A percentile compares a stretch with the other conserved stretches of the same genome.
Conservation (phyloP, 2,888 invertebrate genomes). For the Lasioglossum figueresi region DNA sequence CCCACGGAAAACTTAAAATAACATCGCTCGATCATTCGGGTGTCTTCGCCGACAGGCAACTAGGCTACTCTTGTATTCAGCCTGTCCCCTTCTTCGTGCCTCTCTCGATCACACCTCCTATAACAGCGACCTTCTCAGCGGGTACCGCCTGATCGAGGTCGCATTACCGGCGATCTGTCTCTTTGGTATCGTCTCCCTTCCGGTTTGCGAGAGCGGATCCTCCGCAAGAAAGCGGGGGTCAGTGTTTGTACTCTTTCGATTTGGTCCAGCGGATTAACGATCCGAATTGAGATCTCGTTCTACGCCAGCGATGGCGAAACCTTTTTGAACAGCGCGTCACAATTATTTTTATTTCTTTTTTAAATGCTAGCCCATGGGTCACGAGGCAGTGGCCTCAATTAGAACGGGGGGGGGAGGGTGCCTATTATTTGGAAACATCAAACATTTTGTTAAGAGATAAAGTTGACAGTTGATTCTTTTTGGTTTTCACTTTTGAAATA, state of each 20-base stretch:
- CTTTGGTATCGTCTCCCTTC: slow-evolving; percentile 43
- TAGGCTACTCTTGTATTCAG: slow-evolving; percentile 78
- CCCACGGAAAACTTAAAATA: slow-evolving; percentile 84
- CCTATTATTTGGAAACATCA: too few relatives aligned
- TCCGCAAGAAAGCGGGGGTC: neutral
- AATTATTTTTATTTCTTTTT: too few relatives aligned
- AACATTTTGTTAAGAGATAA: too few relatives aligned
- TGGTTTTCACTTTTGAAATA: too few relatives aligned
- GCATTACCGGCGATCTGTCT: slow-evolving; percentile 54
- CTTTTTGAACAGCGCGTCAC: too few relatives aligned
- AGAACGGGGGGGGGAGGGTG: too few relatives aligned
- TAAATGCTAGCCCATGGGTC: too few relatives aligned
- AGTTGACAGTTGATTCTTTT: too few relatives aligned
- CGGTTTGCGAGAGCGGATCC: neutral
- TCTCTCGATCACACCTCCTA: slow-evolving; percentile 8
- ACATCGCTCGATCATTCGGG: slow-evolving; percentile 82
- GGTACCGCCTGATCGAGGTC: slow-evolving; percentile 53
- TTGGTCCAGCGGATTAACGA: neutral
- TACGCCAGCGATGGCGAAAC: too few relatives aligned
- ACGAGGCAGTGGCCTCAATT: too few relatives aligned
- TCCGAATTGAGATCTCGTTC: neutral
- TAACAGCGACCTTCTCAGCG: slow-evolving; percentile 48
- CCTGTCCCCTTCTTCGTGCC: slow-evolving; percentile 38
- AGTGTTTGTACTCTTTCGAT: neutral
- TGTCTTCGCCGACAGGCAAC: slow-evolving; percentile 77